phyloP scores from a whole-genome alignment of 1,140 invertebrate genomes.

The Drosophila cardini region DNA sequence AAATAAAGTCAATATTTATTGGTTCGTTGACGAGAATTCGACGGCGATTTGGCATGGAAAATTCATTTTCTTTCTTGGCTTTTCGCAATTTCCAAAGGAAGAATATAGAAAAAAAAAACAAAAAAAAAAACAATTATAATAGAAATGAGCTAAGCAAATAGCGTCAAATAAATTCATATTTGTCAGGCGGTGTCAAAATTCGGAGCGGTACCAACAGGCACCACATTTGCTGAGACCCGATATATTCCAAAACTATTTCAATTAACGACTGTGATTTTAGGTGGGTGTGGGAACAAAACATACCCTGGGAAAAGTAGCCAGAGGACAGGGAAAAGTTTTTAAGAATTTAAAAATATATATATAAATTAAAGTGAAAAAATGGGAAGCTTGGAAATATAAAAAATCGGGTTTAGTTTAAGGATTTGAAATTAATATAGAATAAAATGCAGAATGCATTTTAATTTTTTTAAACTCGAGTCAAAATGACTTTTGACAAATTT shows the following conservation, averaged over 20 bases:
- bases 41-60: constrained; percentile 5
- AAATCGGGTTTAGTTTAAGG: too few species aligned
- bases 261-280: constrained; percentile 28
- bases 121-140: constrained; percentile 60
- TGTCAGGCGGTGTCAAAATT: constrained; percentile 65
- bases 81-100: constrained; percentile 46
- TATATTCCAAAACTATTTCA: constrained; percentile 38
- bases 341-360: too few species aligned
- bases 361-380: too few species aligned
- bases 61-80: constrained; percentile 8
- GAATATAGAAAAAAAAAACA: constrained; percentile 8
- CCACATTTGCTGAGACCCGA: constrained; percentile 25
- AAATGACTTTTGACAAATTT: too few species aligned
- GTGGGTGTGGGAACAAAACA: background rate
- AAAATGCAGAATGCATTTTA: too few species aligned
- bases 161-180: constrained; percentile 62
- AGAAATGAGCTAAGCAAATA: constrained; percentile 50
- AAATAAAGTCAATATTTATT: constrained; percentile 68
- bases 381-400: too few species aligned
- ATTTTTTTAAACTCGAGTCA: too few species aligned
- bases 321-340: too few species aligned
- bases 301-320: constrained; percentile 16
- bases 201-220: constrained; percentile 29
- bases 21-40: constrained; percentile 30
- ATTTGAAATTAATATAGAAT: too few species aligned